These are phyloP conservation scores for Chrysolina haemoptera DNA, from an alignment of 2,888 invertebrate species.

Conservation along the genomic window DNA sequence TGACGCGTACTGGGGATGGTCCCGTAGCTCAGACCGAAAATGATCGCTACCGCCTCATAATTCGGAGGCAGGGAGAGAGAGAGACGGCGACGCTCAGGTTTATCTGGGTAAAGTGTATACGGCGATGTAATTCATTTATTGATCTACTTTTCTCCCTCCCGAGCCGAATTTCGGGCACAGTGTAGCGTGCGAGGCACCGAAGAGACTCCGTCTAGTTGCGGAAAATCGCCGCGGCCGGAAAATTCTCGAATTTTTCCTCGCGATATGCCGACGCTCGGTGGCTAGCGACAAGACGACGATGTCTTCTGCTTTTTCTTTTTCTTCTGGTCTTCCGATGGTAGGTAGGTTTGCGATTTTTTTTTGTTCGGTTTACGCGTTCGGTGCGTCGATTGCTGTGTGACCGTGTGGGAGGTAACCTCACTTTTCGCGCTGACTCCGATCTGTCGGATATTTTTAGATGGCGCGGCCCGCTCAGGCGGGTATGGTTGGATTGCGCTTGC, in stretches of 20 bases:
- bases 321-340: too few species aligned
- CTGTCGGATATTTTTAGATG: slow-evolving; percentile 15
- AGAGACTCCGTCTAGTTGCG: slow-evolving; percentile 22
- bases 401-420: slow-evolving; percentile 8
- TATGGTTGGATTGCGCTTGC: not conserved
- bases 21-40: not conserved
- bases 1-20: too few species aligned
- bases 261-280: not conserved
- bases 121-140: slow-evolving; percentile 70
- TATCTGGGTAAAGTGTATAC: slow-evolving; percentile 64
- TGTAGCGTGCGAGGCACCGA: slow-evolving; percentile 29
- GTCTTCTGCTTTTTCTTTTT: not conserved
- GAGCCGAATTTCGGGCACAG: slow-evolving; percentile 24
- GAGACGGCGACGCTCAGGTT: slow-evolving; percentile 50
- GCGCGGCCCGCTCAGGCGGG: not conserved
- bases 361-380: not conserved
- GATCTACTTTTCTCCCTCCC: slow-evolving; percentile 67
- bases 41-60: not conserved
- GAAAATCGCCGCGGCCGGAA: not conserved
- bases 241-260: not conserved
- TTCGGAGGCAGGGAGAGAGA: not conserved
- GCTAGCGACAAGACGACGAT: not conserved
- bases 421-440: slow-evolving; percentile 1
- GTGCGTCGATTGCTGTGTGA: not conserved
- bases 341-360: not conserved